Conservation (phyloP, 2,113 vertebrate genomes). For the Neomonachus schauinslandi region DNA sequence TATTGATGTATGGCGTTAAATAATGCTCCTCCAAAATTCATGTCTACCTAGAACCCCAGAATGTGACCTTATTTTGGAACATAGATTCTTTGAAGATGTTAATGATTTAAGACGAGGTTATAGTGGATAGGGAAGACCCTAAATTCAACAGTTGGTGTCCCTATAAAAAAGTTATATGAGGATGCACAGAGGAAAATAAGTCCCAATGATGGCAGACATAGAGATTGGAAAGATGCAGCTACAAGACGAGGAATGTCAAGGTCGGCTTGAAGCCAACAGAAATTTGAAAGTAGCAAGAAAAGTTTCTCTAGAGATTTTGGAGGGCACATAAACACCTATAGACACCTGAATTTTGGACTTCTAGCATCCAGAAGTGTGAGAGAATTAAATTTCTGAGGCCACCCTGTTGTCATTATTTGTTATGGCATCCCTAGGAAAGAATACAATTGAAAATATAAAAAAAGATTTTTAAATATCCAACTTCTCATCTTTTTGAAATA, state of each 20-base stretch:
- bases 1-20: neutral
- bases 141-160: neutral
- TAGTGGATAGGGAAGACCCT: neutral
- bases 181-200: neutral
- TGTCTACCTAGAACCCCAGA: neutral
- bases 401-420: neutral
- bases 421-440: neutral
- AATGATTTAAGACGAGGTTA: neutral
- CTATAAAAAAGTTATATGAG: neutral
- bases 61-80: neutral
- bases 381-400: neutral
- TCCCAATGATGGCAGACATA: fast-evolving
- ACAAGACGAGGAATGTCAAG: neutral
- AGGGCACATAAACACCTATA: fast-evolving
- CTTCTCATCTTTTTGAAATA: neutral
- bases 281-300: neutral
- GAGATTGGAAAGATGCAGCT: neutral
- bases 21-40: neutral
- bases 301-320: neutral
- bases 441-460: neutral
- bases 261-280: neutral
- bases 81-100: neutral
- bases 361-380: neutral
- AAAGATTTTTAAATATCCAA: neutral
- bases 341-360: neutral